Evolutionary conservation across 2,888 invertebrate genomes (phyloP).

Genomic region (Xestoiulus laeticollis): DNA sequence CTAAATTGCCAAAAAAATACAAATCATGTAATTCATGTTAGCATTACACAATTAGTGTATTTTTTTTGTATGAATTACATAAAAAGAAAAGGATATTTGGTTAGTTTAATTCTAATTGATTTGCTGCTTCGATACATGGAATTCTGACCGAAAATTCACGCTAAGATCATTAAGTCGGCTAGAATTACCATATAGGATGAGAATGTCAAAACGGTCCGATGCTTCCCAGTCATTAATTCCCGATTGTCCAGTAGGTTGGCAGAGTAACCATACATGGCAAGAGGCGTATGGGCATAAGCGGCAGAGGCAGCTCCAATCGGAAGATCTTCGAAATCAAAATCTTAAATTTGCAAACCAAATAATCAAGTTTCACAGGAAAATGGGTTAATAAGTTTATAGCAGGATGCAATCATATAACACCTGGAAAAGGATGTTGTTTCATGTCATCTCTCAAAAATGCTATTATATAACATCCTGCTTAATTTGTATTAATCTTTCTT

Average conservation of each 20-base stretch:
- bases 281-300: constrained; percentile 33
- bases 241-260: constrained; percentile 94
- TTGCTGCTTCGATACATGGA: too few species aligned
- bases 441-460: too few species aligned
- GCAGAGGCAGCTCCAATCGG: background rate
- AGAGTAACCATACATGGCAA: constrained; percentile 70
- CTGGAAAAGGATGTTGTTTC: background rate
- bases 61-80: too few species aligned
- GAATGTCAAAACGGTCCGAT: constrained; percentile 67
- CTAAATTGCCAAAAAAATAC: constrained; percentile 61
- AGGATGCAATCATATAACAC: background rate
- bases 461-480: too few species aligned
- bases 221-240: constrained; percentile 66
- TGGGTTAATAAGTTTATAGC: background rate
- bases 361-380: background rate
- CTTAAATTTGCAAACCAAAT: constrained; percentile 47
- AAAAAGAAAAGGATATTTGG: too few species aligned
- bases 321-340: constrained; percentile 55
- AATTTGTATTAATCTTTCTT: too few species aligned
- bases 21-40: background rate
- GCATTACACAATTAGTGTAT: too few species aligned
- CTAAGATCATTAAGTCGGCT: background rate
- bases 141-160: background rate
- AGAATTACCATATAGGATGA: constrained; percentile 65
- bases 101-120: too few species aligned